Evolutionary conservation across 2,113 vertebrate species (phyloP), one percentile per base, ranked within the genome.

Genomic region (Phoxinus phoxinus): DNA sequence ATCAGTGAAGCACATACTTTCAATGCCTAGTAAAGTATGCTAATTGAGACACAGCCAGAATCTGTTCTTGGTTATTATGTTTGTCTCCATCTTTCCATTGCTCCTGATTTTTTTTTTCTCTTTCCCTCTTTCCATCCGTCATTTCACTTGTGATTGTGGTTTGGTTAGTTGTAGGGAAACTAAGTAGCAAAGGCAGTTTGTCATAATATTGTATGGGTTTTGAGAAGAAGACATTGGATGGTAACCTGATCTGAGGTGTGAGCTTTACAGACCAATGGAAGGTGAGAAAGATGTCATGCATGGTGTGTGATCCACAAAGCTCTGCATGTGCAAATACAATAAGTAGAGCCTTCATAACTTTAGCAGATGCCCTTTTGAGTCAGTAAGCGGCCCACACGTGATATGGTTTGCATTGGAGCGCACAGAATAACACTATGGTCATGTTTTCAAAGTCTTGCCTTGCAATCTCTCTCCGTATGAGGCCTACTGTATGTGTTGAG

Each of bases 171-270:
- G 74, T 84, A 88, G 30, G 87, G 79, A 44, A 84, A 89, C 73
- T 85, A 87, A 81, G 87, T 81, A 82, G 90, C 84, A 90, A 88
- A 89, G 41, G 30, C 88, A 91, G 85, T 81, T 72, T 41, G 71
- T 78, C n/a, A 15, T 48, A 25, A 23, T 69, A 23, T 56, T 56
- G 81, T 58, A n/a, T 67, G 71, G 81, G 37, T 89, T 88, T 86
- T 19, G 61, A 85, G 65, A 85, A 83, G 84, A 83, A 44, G 84
- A 86, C 89, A 89, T 91, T 82, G 86, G 87, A 91, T 85, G 67
- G 90, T 89, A 88, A 92, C 91, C 88, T 90, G 90, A 92, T 93
- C 86, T 88, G 79, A 74, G 71, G 61, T 77, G 75, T 56, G 58
- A 90, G 84, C 58, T 37, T 6, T 85, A 46, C 67, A 82, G 85